Base-by-base conservation (phyloP, 2,113 vertebrate species). In the Lichenostomus cassidix region DNA sequence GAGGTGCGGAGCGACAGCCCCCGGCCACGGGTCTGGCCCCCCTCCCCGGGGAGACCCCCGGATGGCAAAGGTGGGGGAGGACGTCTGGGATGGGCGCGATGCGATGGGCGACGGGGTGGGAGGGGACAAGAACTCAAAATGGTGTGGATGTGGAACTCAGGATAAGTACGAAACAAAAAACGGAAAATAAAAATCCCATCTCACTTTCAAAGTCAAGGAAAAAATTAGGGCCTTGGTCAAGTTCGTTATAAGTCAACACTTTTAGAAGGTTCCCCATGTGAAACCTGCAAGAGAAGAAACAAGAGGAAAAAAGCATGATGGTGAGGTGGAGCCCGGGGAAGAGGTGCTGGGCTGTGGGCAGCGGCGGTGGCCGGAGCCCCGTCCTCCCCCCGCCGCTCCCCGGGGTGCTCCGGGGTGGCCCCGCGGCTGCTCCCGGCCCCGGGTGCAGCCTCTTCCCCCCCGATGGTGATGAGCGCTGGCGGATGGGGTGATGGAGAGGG, bases 161-260 rank as follows among this genome's bases (percentile, higher is more conserved):
- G 53, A 53, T 18, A 93, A 91, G 94, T 67, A 89, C 90, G 52
- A 78, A 97, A 95, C 87, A 2, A 97, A 97, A 98, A 98, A 98
- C 87, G 97, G 91, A 94, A 97, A 98, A 97, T 94, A 95, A 97
- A 97, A 97, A 97, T 97, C 96, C 97, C 98, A 98, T 98, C 99
- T 99, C 99, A 99, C 98, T 98, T 99, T 99, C 98, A 99, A 99
- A 99, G 99, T 99, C 99, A 99, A 99, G 99, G 98, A 98, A 99
- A 99, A 99, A 98, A 98, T 98, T 99, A 98, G 98, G 98, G 98
- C 99, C 98, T 98, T 99, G 99, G 98, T 99, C 99, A 98, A 99
- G 98, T 95, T 99, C 98, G 98, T 98, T 97, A 98, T 98, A 99
- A 98, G 99, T 98, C 98, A 99, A 98, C 98, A 99, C 98, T 99